Evolutionary conservation across 2,888 invertebrate species (phyloP), one percentile per base, ranked within the genome.

Genomic region (Lobophora halterata): DNA sequence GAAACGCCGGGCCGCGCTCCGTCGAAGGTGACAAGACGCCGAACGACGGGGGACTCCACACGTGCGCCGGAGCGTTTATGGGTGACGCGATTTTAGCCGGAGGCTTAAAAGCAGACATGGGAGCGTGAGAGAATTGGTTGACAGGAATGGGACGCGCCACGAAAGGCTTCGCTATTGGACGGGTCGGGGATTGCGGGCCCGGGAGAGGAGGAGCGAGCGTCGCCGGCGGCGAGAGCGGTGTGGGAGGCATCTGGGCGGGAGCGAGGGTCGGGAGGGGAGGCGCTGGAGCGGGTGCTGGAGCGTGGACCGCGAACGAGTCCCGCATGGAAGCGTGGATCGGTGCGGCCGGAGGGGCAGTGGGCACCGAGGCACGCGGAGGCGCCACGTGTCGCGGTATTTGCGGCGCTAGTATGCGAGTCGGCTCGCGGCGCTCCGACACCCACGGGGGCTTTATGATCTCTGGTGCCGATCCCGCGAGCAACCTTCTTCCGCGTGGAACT

Each of bases 101-200:
- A 1, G 92, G 93, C 50, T 91, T 91, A 61, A 94, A 94, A 2
- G 93, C 93, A 5, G 93, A 93, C 83, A 92, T 90, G 0, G 93
- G 93, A 0, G 93, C 93, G 65, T 94, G 94, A 11, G 92, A 93
- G 60, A 94, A 94, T 55, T 93, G 90, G 65, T 93, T 93, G 0
- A 93, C 88, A 1, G 90, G 89, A 21, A 89, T 75, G 5, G 91
- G 90, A 62, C 90, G 89, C 12, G 91, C 86, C 10, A 81, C 78
- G 37, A 89, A 87, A 21, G 88, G 87, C 50, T 89, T 80, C 16
- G 77, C 65, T 39, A 66, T 53, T 4, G 71, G 71, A 39, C 67
- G 81, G 48, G 71, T 72, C 23, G 74, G 77, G 1, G 76, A 78
- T 57, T 64, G 72, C 6, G 66, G 70, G 1, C 69, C 46, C 0